phyloP scores from a whole-genome alignment of 2,888 invertebrate genomes.

The Trichopoda pennipes region DNA sequence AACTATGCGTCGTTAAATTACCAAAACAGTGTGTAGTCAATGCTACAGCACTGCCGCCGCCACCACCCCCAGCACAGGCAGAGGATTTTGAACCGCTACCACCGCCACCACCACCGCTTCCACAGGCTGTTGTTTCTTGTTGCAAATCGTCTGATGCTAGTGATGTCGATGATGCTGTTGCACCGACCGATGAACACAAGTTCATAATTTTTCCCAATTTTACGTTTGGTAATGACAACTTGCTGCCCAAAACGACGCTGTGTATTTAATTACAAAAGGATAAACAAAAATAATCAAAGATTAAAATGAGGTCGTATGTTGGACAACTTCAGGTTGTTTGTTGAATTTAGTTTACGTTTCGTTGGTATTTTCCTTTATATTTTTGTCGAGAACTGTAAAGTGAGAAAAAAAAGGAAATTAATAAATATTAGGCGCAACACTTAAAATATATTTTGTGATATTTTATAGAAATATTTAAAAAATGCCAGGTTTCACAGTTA shows the following conservation, averaged over 20 bases:
- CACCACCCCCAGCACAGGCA: conserved; percentile 56
- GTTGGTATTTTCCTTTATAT: conserved; percentile 13
- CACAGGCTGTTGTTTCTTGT: conserved; percentile 69
- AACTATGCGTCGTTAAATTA: conserved; percentile 69
- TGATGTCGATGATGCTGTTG: conserved; percentile 78
- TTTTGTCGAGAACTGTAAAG: conserved; percentile 16
- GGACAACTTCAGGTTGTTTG: neutral
- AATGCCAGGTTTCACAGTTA: too few relatives aligned
- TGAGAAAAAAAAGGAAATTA: neutral
- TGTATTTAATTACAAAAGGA: conserved; percentile 46
- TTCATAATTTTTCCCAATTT: conserved; percentile 81
- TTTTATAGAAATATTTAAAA: too few relatives aligned
- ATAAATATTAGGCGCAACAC: neutral
- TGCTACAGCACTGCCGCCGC: conserved; percentile 70
- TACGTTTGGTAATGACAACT: conserved; percentile 77
- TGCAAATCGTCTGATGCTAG: conserved; percentile 75
- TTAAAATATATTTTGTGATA: too few relatives aligned
- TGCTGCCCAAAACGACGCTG: conserved; percentile 75
- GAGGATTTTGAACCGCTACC: conserved; percentile 58
- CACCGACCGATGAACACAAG: conserved; percentile 80
- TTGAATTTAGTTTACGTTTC: conserved; percentile 23
- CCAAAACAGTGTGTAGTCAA: conserved; percentile 74
- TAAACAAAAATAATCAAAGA: conserved; percentile 19
- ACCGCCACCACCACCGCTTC: conserved; percentile 70
- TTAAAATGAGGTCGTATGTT: neutral